Evolutionary conservation across 2,113 vertebrate species (phyloP), one percentile per base, ranked within the genome.

Genomic region (Felis chaus): DNA sequence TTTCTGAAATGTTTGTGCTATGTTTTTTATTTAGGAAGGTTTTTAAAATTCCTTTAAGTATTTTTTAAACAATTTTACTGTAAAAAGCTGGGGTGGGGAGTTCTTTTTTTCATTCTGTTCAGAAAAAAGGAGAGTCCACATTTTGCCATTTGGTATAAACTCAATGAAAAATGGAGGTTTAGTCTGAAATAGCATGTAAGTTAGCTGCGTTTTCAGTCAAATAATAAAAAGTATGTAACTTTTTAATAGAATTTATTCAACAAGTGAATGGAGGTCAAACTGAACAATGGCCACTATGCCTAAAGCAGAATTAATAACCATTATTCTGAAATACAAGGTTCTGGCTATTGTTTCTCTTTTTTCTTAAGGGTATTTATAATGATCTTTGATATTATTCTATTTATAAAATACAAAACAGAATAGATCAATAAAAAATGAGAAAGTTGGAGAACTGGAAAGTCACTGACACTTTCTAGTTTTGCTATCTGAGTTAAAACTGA

Each of bases 181-280:
- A 33, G 89, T 87, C 50, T 95, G 69, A 96, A 97, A 94, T 29
- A 95, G 27, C 8, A 73, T 41, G 1, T 18, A 86, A 29, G 39
- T 79, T 74, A 95, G 92, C 74, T 87, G 41, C 11, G 71, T 73
- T 92, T 92, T 96, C 16, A 87, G 36, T 80, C 31, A 95, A 95
- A 69, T 39, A 95, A 89, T 83, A 89, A 79, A 91, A 83, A 63
- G 48, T 3, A n/a, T 7, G 18, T 41, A 93, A 69, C 15, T 90
- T 92, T 78, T 76, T 82, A 79, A 76, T 33, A 48, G 53, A 93
- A 93, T 69, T 84, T 84, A 79, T 88, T 96, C 74, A 81, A 18
- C n/a, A 94, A 92, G 94, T 94, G 92, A 97, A 95, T 90, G 39
- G 90, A 88, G 71, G 79, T 79, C 90, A 94, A 39, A 71, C 19